Evolutionary conservation across 1,140 invertebrate species (phyloP).

Genomic region (Saccostrea glomerata): DNA sequence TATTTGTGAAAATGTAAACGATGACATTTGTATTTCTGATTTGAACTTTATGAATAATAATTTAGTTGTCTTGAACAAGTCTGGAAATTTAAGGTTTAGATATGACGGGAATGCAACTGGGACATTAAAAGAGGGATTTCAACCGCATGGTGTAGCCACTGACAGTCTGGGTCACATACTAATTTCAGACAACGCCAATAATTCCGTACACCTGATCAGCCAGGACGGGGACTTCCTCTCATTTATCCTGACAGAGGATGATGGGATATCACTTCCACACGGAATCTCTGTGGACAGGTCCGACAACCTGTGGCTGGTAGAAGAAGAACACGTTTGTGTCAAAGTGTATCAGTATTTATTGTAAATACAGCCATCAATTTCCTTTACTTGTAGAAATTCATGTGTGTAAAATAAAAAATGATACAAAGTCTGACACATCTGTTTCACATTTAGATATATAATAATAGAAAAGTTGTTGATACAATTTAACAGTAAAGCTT

Average conservation of each 20-base stretch:
- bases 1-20: conserved; percentile 2
- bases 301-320: not conserved
- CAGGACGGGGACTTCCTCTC: not conserved
- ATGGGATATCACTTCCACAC: not conserved
- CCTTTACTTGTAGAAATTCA: too few relatives aligned
- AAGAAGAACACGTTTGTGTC: not conserved
- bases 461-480: too few relatives aligned
- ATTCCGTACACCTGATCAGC: not conserved
- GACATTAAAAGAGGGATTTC: not conserved
- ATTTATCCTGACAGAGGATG: not conserved
- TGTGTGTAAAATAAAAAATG: too few relatives aligned
- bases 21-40: not conserved
- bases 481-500: too few relatives aligned
- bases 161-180: not conserved
- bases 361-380: not conserved
- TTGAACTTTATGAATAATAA: not conserved
- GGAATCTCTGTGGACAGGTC: not conserved
- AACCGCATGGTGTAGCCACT: not conserved
- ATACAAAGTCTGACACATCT: too few relatives aligned
- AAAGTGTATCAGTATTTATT: not conserved
- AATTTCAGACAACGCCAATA: not conserved
- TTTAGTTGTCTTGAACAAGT: not conserved
- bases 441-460: too few relatives aligned
- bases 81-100: not conserved
- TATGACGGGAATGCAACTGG: not conserved